Evolutionary conservation across 2,888 invertebrate species (phyloP).

Genomic region (Megaustenia siamemsis): DNA sequence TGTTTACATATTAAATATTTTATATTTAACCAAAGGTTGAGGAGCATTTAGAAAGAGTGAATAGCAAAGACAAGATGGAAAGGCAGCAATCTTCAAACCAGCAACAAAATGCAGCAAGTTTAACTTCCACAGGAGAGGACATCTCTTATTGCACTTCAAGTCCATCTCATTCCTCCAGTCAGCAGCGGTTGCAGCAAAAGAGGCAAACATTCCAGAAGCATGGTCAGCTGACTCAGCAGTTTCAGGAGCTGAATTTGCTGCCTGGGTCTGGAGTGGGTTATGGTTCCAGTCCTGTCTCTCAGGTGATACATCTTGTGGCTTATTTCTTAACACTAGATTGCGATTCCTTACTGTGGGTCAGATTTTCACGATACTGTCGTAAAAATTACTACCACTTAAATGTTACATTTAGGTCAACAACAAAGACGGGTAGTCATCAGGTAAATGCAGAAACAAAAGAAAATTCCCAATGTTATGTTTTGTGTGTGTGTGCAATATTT

Average conservation of each 20-base stretch:
- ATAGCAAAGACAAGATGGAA: slow-evolving; percentile 61
- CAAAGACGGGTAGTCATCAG: too few relatives aligned
- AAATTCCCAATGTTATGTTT: too few relatives aligned
- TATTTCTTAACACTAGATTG: too few relatives aligned
- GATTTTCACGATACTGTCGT: too few relatives aligned
- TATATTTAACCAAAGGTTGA: slow-evolving; percentile 65
- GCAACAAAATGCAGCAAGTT: not conserved
- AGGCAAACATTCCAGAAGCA: slow-evolving; percentile 91
- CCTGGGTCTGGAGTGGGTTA: slow-evolving; percentile 4
- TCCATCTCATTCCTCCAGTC: slow-evolving; percentile 18
- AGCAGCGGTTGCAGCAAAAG: slow-evolving; percentile 85
- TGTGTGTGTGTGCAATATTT: too few relatives aligned
- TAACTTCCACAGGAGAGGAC: not conserved
- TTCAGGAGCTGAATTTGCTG: slow-evolving; percentile 49
- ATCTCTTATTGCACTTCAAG: not conserved
- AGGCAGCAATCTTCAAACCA: not conserved
- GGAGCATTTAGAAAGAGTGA: slow-evolving; percentile 74
- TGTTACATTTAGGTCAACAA: too few relatives aligned
- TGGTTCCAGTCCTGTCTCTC: not conserved
- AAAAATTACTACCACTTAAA: too few relatives aligned
- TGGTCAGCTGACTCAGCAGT: slow-evolving; percentile 53
- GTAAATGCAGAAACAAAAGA: too few relatives aligned
- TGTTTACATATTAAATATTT: not conserved
- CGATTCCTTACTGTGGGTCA: too few relatives aligned
- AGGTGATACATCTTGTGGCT: too few relatives aligned